Base-by-base conservation (phyloP, 2,797 vertebrate genomes). In the Molossus molossus region DNA sequence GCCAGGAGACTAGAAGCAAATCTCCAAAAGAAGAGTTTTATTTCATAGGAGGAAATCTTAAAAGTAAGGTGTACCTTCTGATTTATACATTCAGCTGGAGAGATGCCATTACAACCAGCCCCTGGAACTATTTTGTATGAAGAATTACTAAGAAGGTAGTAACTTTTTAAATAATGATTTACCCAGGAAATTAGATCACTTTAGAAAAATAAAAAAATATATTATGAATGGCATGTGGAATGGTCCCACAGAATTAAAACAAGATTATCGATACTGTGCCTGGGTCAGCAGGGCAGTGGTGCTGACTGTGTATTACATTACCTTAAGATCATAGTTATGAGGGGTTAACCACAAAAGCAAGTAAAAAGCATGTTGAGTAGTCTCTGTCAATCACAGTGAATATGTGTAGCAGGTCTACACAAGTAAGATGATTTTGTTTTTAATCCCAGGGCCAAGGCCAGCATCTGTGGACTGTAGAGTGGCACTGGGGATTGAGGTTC, bases 1-100 rank as follows among this genome's bases (percentile, higher is more conserved):
- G 53, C 57, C 25, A 55, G 23, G 84, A 20, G 17, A 79, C 64
- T 14, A 82, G 55, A 76, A 95, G 57, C 11, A 92, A 92, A 91
- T 92, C 50, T 85, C 57, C 73, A 92, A 84, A 86, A 29, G n/a
- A 91, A 90, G n/a, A 83, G 58, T 94, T 90, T 90, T 86, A 82
- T 86, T 77, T 96, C 53, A 50, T 87, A 76, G 57, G 55, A 90
- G 4, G 70, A 91, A 79, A 93, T 72, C 3, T 70, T 95, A 62
- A 84, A 88, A 89, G 55, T 53, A 65, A 62, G 40, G 57, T 0
- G 0, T 62, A 73, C 21, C 75, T 97, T 90, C 73, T 96, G 88
- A 95, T 95, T 96, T 96, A 95, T 91, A 77, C 21, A 64, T 96
- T 94, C 55, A 96, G 25, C 93, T 95, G 94, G 45, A 92, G 91